Conservation (phyloP, 2,797 vertebrate genomes). For the Phoxinus dragarum region DNA sequence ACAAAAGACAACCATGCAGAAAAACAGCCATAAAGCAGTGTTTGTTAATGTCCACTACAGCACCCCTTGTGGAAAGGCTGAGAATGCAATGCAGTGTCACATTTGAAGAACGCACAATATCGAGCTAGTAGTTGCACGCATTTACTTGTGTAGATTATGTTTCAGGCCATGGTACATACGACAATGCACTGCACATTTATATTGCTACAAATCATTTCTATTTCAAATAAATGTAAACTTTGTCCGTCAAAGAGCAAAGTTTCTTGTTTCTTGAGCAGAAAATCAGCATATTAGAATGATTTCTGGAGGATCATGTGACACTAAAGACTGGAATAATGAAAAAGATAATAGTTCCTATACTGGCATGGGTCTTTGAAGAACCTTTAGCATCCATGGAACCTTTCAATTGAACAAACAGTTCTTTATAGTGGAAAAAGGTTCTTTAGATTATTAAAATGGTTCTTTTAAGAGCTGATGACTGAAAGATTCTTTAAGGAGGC, state of each 20-base stretch:
- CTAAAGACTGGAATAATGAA: not conserved
- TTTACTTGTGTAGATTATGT: not conserved
- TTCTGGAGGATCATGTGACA: not conserved
- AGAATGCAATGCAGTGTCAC: not conserved
- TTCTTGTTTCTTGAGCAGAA: not conserved
- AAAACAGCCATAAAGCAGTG: not conserved
- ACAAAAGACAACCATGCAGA: not conserved
- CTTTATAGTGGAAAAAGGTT: not conserved
- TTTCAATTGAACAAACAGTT: not conserved
- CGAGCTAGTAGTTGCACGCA: not conserved
- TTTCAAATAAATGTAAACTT: not conserved
- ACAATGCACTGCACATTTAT: not conserved
- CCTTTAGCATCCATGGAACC: not conserved
- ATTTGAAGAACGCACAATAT: not conserved
- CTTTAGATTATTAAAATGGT: not conserved
- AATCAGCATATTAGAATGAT: not conserved
- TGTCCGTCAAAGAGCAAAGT: not conserved
- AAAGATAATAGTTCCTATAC: too few species aligned
- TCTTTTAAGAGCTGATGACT: not conserved
- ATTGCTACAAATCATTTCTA: not conserved
- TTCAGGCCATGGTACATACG: not conserved
- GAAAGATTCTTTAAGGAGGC: not conserved
- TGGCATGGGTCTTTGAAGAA: not conserved
- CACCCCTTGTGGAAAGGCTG: not conserved
- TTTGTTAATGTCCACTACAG: not conserved